Base-by-base conservation (phyloP, 2,113 vertebrate species). In the Tenrec ecaudatus region DNA sequence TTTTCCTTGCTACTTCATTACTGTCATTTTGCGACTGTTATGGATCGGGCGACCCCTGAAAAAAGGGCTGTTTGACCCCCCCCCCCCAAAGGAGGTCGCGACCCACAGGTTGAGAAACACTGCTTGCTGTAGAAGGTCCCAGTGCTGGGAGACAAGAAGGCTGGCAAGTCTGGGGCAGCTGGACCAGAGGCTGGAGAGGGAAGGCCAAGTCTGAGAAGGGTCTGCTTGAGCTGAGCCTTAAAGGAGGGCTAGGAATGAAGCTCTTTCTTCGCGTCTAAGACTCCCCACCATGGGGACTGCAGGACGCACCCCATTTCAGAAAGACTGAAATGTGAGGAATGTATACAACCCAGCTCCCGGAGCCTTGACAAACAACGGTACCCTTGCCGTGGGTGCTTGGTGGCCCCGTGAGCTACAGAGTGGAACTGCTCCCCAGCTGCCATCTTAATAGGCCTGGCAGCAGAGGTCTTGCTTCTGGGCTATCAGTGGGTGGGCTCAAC, bases 61-160 rank as follows among this genome's bases (percentile, higher is more conserved):
- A 53, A 53, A 53, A 53, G 47, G 47, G 47, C 11, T 10, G 9
- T 53, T 53, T 5, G 47, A 10, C 47, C 9, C 43, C 43, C 43
- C 10, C 43, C 43, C 5, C 47, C 47, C 40, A 40, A 40, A 40
- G 40, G 40, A n/a, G 40, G 40, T 40, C 40, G 40, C 40, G 40
- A 40, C 47, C 47, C 47, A 53, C 40, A 40, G 7, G 40, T 53
- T 53, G 9, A 14, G 47, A 53, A 53, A 5, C 47, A 14, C 47
- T 53, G 47, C 47, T 53, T 53, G 47, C 47, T 53, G 9, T 53
- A 53, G 60, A 6, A 62, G 60, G 60, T 62, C 47, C 71, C 85
- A 0, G 0, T 25, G 0, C 16, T n/a, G 62, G 17, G 38, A 31
- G 43, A 57, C 36, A 20, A 71, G 40, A 0, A 2, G 81, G 75